Percentiles rank a stretch among this genome's conserved stretches.
Evolutionary conservation across 2,888 invertebrate species (phyloP).

Genomic region (Sycophila texana): DNA sequence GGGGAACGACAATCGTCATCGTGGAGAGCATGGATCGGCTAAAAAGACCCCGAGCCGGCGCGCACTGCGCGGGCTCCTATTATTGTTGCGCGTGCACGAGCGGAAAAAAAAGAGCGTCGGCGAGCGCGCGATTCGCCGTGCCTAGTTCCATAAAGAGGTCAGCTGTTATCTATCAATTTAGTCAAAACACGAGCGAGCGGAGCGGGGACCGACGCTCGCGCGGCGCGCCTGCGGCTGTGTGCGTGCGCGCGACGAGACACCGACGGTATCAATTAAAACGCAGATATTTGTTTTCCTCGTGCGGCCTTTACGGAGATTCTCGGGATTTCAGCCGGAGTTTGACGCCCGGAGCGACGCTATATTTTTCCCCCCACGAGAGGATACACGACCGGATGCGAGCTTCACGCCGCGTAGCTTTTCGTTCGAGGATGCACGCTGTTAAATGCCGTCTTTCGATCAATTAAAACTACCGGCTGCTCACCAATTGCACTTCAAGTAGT

Average conservation of each 20-base stretch:
- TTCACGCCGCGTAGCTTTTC: no score
- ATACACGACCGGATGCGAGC: no score
- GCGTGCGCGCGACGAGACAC: not conserved
- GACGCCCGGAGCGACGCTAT: no score
- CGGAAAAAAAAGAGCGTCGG: not conserved
- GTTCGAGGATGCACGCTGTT: no score
- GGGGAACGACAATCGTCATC: conserved; percentile 2
- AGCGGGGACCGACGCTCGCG: not conserved
- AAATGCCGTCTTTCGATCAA: no score
- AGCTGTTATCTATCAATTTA: conserved; percentile 57
- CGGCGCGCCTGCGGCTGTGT: not conserved
- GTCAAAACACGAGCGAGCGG: conserved; percentile 53
- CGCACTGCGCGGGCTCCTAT: not conserved
- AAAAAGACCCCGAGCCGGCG: not conserved
- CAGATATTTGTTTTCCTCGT: conserved; percentile 21
- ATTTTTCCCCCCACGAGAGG: no score
- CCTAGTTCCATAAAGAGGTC: conserved; percentile 54
- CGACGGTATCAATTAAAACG: conserved; percentile 33
- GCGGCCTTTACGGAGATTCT: not conserved
- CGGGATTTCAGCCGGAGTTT: no score
- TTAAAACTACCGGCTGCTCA: no score
- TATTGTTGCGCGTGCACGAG: not conserved
- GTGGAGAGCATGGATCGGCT: not conserved
- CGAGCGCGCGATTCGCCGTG: conserved; percentile 39
- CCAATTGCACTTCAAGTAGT: no score